Conservation (phyloP, 2,888 invertebrate species). For the Tenodera sinensis region DNA sequence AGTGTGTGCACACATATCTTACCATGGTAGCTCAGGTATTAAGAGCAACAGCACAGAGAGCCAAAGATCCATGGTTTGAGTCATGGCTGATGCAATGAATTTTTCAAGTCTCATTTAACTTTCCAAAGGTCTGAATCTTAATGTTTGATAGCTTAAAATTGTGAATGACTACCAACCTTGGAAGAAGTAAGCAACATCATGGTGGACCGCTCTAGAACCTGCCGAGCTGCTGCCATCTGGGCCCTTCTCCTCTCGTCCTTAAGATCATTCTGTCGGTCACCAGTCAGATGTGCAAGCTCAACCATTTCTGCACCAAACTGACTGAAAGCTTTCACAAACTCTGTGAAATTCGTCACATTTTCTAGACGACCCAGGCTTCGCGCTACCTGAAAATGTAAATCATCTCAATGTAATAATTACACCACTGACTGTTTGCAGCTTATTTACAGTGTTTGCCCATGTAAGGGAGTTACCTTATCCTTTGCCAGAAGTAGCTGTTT, state of each 20-base stretch:
- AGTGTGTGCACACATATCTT: too few species aligned
- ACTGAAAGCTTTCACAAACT: slow-evolving; percentile 97
- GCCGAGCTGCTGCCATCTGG: slow-evolving; percentile 94
- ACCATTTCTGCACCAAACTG: slow-evolving; percentile 99
- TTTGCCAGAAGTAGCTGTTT: slow-evolving; percentile 93
- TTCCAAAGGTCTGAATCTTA: too few species aligned
- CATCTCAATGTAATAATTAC: not conserved
- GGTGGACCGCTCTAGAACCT: slow-evolving; percentile 92
- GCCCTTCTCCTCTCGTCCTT: slow-evolving; percentile 92
- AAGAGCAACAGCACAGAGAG: too few species aligned
- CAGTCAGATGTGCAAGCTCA: slow-evolving; percentile 92
- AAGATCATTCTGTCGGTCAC: slow-evolving; percentile 74
- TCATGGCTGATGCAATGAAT: too few species aligned
- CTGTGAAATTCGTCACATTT: slow-evolving; percentile 87
- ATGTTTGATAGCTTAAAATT: too few species aligned
- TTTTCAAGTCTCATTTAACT: too few species aligned
- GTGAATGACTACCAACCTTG: slow-evolving; percentile 58
- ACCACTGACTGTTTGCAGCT: not conserved
- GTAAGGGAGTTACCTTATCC: slow-evolving; percentile 69
- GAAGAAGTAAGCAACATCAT: slow-evolving; percentile 96
- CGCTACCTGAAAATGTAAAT: slow-evolving; percentile 56
- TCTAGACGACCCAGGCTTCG: slow-evolving; percentile 79
- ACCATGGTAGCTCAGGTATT: too few species aligned
- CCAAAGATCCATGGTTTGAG: too few species aligned
- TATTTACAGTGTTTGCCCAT: not conserved